Conservation (phyloP, 2,888 invertebrate genomes). For the Acleris sparsana region DNA sequence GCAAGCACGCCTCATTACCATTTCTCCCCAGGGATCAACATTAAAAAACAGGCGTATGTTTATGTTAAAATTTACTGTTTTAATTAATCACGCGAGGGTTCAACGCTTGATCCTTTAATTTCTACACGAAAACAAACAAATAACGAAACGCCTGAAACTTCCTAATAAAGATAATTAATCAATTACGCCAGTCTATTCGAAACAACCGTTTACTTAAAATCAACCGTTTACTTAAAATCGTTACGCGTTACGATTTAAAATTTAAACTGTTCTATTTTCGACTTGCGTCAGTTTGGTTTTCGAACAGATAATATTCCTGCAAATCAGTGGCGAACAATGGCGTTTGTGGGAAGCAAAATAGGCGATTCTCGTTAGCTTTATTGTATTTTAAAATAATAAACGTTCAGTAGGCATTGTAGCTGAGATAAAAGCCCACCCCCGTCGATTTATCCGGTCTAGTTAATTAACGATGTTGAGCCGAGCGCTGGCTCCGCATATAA, state of each 20-base stretch:
- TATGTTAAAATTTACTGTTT: conserved; percentile 33
- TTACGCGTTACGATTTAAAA: background rate
- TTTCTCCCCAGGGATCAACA: conserved; percentile 15
- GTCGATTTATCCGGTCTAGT: conserved; percentile 70
- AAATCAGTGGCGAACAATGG: conserved; percentile 27
- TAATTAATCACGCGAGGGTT: conserved; percentile 34
- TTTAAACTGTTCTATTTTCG: background rate
- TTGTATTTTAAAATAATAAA: conserved; percentile 39
- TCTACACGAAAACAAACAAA: conserved; percentile 25
- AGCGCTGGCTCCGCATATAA: conserved; percentile 41
- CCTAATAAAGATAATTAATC: conserved; percentile 33
- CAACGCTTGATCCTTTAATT: conserved; percentile 36
- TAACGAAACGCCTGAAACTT: conserved; percentile 28
- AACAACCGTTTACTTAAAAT: background rate
- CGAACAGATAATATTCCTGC: background rate
- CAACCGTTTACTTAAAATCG: background rate
- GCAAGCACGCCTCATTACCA: conserved; percentile 28
- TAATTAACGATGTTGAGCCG: conserved; percentile 65
- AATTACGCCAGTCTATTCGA: conserved; percentile 30
- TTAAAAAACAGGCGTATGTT: conserved; percentile 19
- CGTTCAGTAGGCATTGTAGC: conserved; percentile 34
- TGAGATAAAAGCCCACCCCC: conserved; percentile 53
- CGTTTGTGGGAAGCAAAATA: conserved; percentile 18
- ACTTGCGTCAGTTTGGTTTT: background rate
- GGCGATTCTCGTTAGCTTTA: conserved; percentile 25